phyloP scores from a whole-genome alignment of 2,888 invertebrate species.

The Fragum fragum region DNA sequence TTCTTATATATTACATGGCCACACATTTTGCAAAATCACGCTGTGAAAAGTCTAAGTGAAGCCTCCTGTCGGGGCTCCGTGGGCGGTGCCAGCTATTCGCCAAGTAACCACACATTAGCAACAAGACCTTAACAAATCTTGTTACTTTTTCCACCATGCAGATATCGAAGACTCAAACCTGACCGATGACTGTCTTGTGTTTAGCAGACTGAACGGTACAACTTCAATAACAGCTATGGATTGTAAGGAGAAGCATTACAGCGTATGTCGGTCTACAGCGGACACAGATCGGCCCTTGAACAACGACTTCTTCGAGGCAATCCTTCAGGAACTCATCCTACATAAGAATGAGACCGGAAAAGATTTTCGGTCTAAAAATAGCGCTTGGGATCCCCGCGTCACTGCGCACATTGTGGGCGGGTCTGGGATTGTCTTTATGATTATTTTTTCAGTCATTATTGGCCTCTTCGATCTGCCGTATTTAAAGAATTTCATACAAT shows the following conservation, averaged over 20 bases:
- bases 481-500: not conserved
- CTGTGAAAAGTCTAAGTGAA: too few relatives aligned
- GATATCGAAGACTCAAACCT: slow-evolving; percentile 4
- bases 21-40: too few relatives aligned
- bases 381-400: slow-evolving; percentile 1
- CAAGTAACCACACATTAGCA: too few relatives aligned
- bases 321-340: not conserved
- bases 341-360: slow-evolving; percentile 13
- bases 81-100: too few relatives aligned
- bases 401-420: slow-evolving; percentile 16
- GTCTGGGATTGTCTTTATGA: slow-evolving; percentile 18
- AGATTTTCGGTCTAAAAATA: slow-evolving; percentile 17
- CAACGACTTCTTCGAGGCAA: slow-evolving; percentile 10
- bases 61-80: too few relatives aligned
- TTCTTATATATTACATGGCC: too few relatives aligned
- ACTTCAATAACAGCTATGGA: not conserved
- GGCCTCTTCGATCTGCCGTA: slow-evolving; percentile 16
- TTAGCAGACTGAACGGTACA: not conserved
- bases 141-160: not conserved
- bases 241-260: slow-evolving; percentile 8
- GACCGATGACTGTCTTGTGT: slow-evolving; percentile 9
- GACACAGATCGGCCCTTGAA: not conserved
- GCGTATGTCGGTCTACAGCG: slow-evolving; percentile 4
- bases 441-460: slow-evolving; percentile 7
- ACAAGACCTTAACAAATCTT: too few relatives aligned